Conservation (phyloP, 2,888 invertebrate genomes). For the Boloria selene region DNA sequence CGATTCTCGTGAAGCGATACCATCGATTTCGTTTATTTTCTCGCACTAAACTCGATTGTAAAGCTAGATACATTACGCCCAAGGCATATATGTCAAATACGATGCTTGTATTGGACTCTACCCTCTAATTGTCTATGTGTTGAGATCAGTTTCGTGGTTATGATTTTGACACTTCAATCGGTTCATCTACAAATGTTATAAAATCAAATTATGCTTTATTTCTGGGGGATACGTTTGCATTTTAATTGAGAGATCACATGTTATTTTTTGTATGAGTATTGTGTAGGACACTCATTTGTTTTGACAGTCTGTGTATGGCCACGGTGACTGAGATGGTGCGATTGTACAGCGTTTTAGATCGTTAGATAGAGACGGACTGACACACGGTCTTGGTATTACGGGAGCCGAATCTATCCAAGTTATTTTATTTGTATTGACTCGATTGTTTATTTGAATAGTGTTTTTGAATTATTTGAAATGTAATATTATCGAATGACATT, state of each 20-base stretch:
- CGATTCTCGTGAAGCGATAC: conserved; percentile 77
- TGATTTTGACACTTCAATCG: conserved; percentile 66
- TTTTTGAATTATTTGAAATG: conserved; percentile 8
- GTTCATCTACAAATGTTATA: conserved; percentile 47
- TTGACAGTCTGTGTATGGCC: conserved; percentile 77
- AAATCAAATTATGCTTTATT: conserved; percentile 49
- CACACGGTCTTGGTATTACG: conserved; percentile 28
- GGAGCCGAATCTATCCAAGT: conserved; percentile 27
- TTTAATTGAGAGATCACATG: conserved; percentile 34
- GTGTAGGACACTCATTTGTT: conserved; percentile 66
- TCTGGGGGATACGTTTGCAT: conserved; percentile 42
- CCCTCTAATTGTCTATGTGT: conserved; percentile 52
- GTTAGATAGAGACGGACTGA: conserved; percentile 63
- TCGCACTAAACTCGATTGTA: conserved; percentile 72
- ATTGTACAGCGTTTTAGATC: conserved; percentile 76
- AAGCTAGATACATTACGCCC: conserved; percentile 63
- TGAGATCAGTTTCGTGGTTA: conserved; percentile 59
- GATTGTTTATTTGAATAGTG: conserved; percentile 19
- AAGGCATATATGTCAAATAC: conserved; percentile 58
- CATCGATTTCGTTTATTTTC: conserved; percentile 77
- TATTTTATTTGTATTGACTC: conserved; percentile 26
- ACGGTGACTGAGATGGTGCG: conserved; percentile 76
- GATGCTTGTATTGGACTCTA: conserved; percentile 49
- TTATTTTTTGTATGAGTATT: conserved; percentile 47
- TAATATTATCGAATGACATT: conserved; percentile 4